Base-by-base conservation (phyloP, 2,888 invertebrate genomes). In the Osmoderma eremita region DNA sequence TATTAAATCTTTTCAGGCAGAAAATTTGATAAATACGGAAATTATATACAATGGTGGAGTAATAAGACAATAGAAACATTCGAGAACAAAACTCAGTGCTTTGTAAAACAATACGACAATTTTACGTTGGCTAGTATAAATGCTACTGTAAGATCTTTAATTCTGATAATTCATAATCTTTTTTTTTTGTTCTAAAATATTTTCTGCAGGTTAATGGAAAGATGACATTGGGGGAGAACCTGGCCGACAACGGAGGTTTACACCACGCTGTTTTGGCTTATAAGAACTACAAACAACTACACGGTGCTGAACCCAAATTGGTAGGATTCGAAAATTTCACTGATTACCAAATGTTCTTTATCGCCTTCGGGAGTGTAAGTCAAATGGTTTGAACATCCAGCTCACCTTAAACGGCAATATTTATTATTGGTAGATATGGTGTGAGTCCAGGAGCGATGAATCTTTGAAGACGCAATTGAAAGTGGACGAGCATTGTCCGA, bases 21-120 rank as follows among this genome's bases (percentile, higher is more conserved):
- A 54, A 90, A 91, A 76, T 95, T 91, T 76, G 95, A 97, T 78
- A 91, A 90, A 76, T 85, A 88, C 72, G 97, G 97, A 10, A 94
- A 94, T 81, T 84, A 93, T 75, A 82, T 90, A n/a, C 91, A 93
- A 69, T 97, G 96, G 96, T 97, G 96, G 96, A 89, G 90, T 1
- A 90, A 92, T 73, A 83, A 84, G 48, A 94, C 95, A 0, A 88
- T 93, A 51, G 82, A 84, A 12, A 88, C 89, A 17, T 97, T 94
- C 79, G 87, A 90, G 58, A 87, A 91, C 71, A 88, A 90, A 76
- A 90, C 93, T 0, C 83, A 90, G 70, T 97, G 97, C 79, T 95
- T 97, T 78, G 84, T 95, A 13, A 87, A 93, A 45, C 95, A 97
- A 78, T 97, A 96, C 78, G 88, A 87, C 51, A 82, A 82, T 17